phyloP scores from a whole-genome alignment of 2,888 invertebrate species.

The Neoaliturus tenellus region DNA sequence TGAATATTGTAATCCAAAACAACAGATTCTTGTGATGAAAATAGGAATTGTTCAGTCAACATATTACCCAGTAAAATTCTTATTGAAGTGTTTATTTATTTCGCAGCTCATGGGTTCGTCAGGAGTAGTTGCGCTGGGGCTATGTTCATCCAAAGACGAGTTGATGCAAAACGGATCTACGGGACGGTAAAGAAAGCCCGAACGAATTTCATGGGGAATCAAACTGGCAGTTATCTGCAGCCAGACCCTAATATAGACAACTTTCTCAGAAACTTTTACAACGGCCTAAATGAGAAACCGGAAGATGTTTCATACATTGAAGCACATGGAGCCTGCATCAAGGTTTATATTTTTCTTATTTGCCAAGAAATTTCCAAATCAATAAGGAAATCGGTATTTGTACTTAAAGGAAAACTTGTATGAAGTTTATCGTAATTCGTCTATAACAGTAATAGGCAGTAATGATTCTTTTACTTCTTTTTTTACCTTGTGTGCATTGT shows the following conservation, averaged over 20 bases:
- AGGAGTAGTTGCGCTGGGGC: conserved; percentile 72
- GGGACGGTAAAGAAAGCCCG: conserved; percentile 76
- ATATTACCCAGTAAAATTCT: too few species aligned
- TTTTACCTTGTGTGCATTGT: too few species aligned
- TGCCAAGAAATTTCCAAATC: too few species aligned
- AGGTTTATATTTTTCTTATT: conserved; percentile 59
- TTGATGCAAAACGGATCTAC: conserved; percentile 72
- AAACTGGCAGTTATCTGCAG: background rate
- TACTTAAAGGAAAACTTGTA: too few species aligned
- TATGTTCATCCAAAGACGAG: conserved; percentile 71
- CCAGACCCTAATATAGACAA: conserved; percentile 1
- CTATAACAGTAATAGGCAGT: too few species aligned
- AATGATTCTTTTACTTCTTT: too few species aligned
- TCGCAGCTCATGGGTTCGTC: conserved; percentile 72
- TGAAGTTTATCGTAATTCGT: too few species aligned
- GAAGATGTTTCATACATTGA: conserved; percentile 64
- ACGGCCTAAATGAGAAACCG: conserved; percentile 56
- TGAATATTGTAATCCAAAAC: too few species aligned
- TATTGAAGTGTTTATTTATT: background rate
- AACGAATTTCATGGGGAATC: conserved; percentile 65
- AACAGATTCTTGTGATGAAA: too few species aligned
- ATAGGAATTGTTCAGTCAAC: too few species aligned
- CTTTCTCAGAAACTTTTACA: conserved; percentile 60
- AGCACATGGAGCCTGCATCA: conserved; percentile 63
- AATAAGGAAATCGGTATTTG: too few species aligned